phyloP scores from a whole-genome alignment of 2,113 vertebrate genomes.

The Lutjanus erythropterus region DNA sequence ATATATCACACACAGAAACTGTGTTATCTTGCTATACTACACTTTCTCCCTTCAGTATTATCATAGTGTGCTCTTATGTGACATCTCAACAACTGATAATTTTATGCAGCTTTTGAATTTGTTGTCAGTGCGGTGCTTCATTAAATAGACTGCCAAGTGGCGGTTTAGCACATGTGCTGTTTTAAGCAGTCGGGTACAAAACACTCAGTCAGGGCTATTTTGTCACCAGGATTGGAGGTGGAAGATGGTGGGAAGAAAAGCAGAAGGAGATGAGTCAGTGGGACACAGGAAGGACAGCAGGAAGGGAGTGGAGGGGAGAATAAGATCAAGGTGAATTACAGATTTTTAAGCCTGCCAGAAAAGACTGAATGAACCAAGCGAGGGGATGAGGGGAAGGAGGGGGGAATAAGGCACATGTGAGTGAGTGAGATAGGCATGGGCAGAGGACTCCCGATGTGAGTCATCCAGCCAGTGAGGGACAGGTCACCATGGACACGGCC shows the following conservation, averaged over 20 bases:
- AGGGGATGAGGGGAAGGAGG: constrained; percentile 15
- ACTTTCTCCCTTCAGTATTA: background rate
- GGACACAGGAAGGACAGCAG: constrained; percentile 30
- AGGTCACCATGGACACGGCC: constrained; percentile 78
- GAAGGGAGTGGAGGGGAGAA: constrained; percentile 26
- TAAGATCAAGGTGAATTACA: constrained; percentile 31
- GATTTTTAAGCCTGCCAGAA: constrained; percentile 22
- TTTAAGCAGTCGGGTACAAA: constrained; percentile 16
- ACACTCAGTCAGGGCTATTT: constrained; percentile 24
- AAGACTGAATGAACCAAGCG: constrained; percentile 6
- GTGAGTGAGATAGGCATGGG: constrained; percentile 48
- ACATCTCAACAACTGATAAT: constrained; percentile 12
- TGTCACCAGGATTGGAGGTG: constrained; percentile 30
- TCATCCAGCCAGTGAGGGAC: constrained; percentile 68
- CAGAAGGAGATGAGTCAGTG: constrained; percentile 43
- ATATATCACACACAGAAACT: background rate
- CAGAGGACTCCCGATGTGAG: constrained; percentile 65
- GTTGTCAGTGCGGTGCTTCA: background rate
- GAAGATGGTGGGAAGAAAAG: constrained; percentile 25
- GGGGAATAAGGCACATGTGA: constrained; percentile 34
- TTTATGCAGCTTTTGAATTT: background rate
- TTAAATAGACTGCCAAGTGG: constrained; percentile 12
- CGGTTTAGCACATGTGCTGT: constrained; percentile 2
- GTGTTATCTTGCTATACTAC: background rate
- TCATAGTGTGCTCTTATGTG: background rate